Percentiles rank a stretch among this genome's conserved stretches.
Conservation (phyloP, 2,113 vertebrate species). For the Syngnathus typhle region DNA sequence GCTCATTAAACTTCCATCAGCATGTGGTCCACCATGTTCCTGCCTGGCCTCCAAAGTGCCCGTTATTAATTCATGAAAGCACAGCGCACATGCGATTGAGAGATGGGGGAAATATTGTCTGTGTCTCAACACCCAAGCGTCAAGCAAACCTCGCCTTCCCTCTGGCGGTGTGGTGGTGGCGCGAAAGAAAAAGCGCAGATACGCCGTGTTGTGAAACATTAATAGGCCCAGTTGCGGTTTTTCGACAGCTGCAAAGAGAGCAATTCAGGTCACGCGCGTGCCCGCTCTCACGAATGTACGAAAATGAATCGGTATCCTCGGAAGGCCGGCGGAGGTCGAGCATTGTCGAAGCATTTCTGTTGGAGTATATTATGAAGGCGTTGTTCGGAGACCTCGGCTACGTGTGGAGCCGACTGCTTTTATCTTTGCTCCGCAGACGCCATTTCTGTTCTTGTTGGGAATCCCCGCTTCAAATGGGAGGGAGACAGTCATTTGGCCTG, state of each 20-base stretch:
- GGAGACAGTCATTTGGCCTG: slow-evolving; percentile 69
- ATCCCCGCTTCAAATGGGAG: slow-evolving; percentile 47
- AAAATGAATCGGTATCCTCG: slow-evolving; percentile 28
- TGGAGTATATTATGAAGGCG: slow-evolving; percentile 48
- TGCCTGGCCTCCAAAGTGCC: slow-evolving; percentile 80
- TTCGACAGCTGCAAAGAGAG: slow-evolving; percentile 56
- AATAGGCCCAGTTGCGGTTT: slow-evolving; percentile 76
- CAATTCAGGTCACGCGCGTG: slow-evolving; percentile 36
- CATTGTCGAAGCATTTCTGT: slow-evolving; percentile 41
- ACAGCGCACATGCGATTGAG: slow-evolving; percentile 80
- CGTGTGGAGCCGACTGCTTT: slow-evolving; percentile 57
- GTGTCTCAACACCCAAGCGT: slow-evolving; percentile 58
- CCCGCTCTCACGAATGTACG: slow-evolving; percentile 22
- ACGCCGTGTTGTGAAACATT: slow-evolving; percentile 81
- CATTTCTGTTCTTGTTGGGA: slow-evolving; percentile 50
- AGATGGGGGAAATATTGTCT: slow-evolving; percentile 73
- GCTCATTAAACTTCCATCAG: slow-evolving; percentile 88
- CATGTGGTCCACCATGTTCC: slow-evolving; percentile 72
- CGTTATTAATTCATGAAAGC: slow-evolving; percentile 95
- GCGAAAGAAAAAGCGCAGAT: slow-evolving; percentile 40
- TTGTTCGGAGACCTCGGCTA: slow-evolving; percentile 43
- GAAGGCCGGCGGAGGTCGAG: slow-evolving; percentile 37
- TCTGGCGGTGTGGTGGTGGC: slow-evolving; percentile 60
- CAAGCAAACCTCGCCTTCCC: slow-evolving; percentile 58
- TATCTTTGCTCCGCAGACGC: slow-evolving; percentile 76